phyloP scores from a whole-genome alignment of 2,888 invertebrate species.

The Caprella mutica region DNA sequence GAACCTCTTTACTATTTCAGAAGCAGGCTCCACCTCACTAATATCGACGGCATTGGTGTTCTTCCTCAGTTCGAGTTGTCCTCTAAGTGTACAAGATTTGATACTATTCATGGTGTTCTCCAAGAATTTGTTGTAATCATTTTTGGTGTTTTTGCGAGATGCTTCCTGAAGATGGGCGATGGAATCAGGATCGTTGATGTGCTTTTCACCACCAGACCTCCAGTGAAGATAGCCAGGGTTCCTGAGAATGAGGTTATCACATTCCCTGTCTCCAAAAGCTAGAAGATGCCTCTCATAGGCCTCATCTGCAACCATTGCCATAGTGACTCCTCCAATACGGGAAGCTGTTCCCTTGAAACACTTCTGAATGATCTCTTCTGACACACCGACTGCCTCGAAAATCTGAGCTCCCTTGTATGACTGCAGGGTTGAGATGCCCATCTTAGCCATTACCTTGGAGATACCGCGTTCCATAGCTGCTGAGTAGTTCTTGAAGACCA shows the following conservation, averaged over 20 bases:
- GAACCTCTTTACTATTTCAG: constrained; percentile 90
- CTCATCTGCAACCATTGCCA: constrained; percentile 77
- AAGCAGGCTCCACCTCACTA: constrained; percentile 69
- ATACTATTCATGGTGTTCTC: constrained; percentile 79
- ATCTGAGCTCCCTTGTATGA: constrained; percentile 99
- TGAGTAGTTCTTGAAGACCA: constrained; percentile 71
- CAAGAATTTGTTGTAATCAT: constrained; percentile 71
- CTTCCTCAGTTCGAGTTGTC: constrained; percentile 66
- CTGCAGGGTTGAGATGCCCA: constrained; percentile 97
- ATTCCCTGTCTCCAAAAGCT: constrained; percentile 55
- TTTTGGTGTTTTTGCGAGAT: constrained; percentile 61
- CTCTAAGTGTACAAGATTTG: constrained; percentile 74
- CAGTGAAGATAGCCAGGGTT: constrained; percentile 94
- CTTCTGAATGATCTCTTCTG: constrained; percentile 80
- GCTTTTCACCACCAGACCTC: constrained; percentile 93
- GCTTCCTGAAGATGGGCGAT: constrained; percentile 78
- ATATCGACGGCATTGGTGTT: constrained; percentile 56
- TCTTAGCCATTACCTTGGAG: constrained; percentile 94
- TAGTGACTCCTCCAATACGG: constrained; percentile 74
- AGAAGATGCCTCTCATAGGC: constrained; percentile 66
- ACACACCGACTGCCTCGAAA: constrained; percentile 93
- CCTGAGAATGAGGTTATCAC: constrained; percentile 62
- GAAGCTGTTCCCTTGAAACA: constrained; percentile 76
- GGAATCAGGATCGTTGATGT: constrained; percentile 88
- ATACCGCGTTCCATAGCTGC: constrained; percentile 84